Conservation (phyloP, 2,888 invertebrate genomes). For the Entomobrya proxima region DNA sequence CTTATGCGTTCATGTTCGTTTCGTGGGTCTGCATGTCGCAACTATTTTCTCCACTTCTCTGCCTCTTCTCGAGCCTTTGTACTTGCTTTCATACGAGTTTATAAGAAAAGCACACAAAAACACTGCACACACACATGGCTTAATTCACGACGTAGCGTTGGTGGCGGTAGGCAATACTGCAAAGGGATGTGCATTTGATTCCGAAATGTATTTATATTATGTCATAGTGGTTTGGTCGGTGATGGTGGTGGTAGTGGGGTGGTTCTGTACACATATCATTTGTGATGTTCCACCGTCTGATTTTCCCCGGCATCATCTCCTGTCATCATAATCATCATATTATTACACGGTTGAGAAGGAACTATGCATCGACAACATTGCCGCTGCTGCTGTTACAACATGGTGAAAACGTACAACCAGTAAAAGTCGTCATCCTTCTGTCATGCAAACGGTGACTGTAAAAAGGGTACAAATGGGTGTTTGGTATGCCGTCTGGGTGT, state of each 20-base stretch:
- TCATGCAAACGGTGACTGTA: conserved; percentile 33
- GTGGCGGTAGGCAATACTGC: background rate
- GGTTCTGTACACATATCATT: conserved; percentile 34
- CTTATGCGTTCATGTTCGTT: background rate
- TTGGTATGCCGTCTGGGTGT: conserved; percentile 23
- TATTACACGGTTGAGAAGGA: conserved; percentile 65
- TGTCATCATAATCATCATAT: conserved; percentile 65
- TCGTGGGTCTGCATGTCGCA: background rate
- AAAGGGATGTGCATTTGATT: conserved; percentile 54
- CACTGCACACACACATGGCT: background rate
- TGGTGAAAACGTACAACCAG: background rate
- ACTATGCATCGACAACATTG: conserved; percentile 54
- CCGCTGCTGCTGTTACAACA: too few species aligned
- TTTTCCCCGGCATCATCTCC: conserved; percentile 63
- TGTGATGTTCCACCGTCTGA: conserved; percentile 64
- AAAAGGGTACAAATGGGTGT: conserved; percentile 37
- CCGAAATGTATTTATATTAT: conserved; percentile 28
- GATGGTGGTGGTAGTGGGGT: background rate
- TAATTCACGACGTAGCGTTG: background rate
- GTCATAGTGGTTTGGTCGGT: conserved; percentile 5
- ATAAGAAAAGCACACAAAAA: background rate
- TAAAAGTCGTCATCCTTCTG: conserved; percentile 32
- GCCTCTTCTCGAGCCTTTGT: background rate
- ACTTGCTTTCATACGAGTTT: background rate
- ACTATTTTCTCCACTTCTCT: conserved; percentile 25